Percentiles rank a stretch among this genome's conserved stretches.
These are phyloP conservation scores for Kryphioiulus occultus DNA, from an alignment of 2,888 invertebrate genomes.

Conservation along the genomic window DNA sequence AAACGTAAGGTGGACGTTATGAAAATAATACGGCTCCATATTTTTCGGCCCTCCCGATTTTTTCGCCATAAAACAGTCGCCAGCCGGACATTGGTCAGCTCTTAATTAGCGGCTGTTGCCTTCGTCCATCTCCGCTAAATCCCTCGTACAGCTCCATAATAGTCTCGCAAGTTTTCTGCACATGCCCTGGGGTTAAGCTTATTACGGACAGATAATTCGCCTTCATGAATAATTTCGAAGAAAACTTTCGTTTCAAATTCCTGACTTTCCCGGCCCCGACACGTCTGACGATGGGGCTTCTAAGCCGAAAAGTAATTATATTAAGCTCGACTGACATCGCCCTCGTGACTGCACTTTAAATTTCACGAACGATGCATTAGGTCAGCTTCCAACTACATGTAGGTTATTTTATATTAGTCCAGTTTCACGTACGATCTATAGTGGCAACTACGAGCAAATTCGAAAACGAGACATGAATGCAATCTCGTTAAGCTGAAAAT, in stretches of 20 bases:
- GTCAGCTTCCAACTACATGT: no score
- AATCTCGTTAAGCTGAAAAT: no score
- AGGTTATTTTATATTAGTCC: no score
- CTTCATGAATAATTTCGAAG: slow-evolving; percentile 24
- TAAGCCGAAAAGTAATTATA: background rate
- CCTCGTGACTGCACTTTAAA: background rate
- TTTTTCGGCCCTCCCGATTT: background rate
- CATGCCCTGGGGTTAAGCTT: slow-evolving; percentile 7
- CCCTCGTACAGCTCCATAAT: slow-evolving; percentile 8
- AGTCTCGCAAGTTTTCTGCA: slow-evolving; percentile 1
- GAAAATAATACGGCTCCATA: background rate
- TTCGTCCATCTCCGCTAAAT: background rate
- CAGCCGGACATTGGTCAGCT: background rate
- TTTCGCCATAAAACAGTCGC: background rate
- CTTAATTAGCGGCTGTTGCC: background rate
- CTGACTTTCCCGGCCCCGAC: background rate
- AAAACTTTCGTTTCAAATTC: background rate
- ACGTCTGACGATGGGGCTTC: background rate
- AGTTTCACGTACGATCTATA: background rate
- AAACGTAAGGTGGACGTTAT: background rate
- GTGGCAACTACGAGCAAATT: no score
- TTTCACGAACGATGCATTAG: background rate
- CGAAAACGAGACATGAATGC: no score
- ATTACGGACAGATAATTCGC: background rate
- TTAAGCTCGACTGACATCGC: background rate